A percentile compares a stretch with the other conserved stretches of the same genome.
phyloP scores from a whole-genome alignment of 2,797 vertebrate species.

The Poecilia velifera region DNA sequence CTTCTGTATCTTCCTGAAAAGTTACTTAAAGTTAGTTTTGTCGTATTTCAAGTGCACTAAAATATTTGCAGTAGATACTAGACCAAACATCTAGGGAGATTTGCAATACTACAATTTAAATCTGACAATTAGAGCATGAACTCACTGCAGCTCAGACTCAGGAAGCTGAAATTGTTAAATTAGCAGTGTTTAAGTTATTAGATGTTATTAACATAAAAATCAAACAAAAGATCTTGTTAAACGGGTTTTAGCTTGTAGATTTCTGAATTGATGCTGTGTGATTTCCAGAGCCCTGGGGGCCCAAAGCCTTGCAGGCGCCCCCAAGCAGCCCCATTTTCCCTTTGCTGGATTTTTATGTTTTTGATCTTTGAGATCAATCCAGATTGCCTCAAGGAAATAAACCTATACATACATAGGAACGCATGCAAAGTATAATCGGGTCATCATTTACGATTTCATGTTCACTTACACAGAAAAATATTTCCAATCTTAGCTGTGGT shows the following conservation, averaged over 20 bases:
- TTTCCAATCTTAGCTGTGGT: background rate
- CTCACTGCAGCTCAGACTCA: background rate
- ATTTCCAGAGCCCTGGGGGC: background rate
- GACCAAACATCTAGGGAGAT: no score
- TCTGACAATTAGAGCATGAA: background rate
- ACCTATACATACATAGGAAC: background rate
- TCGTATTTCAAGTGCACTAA: no score
- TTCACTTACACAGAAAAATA: background rate
- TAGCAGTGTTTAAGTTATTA: background rate
- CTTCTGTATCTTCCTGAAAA: no score
- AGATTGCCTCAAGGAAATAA: slow-evolving; percentile 1
- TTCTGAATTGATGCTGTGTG: background rate
- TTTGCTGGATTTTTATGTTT: background rate
- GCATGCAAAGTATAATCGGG: background rate
- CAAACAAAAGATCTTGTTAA: background rate
- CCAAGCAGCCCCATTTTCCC: background rate
- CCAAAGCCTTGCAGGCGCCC: background rate
- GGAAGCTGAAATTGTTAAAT: background rate
- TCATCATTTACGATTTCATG: background rate
- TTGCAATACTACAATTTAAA: background rate
- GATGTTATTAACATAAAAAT: background rate
- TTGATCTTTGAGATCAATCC: background rate
- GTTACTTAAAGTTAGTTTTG: no score
- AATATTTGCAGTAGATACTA: no score
- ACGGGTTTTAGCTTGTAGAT: background rate